These are phyloP conservation scores for Theonella swinhoei DNA, from an alignment of 37 sponge, comb jelly and placozoan genomes.

Conservation along the genomic window DNA sequence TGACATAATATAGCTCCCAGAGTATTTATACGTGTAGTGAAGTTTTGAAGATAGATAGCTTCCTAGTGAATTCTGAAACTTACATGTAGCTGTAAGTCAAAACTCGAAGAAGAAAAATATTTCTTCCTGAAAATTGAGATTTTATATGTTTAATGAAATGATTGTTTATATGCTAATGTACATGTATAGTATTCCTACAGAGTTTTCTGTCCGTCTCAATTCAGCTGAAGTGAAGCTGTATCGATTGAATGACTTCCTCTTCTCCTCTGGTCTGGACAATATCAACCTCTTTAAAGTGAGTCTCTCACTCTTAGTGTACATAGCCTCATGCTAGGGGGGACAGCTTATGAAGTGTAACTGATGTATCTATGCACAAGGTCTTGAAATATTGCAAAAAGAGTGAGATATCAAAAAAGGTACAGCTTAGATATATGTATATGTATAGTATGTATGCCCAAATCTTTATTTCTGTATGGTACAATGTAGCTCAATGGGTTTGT, in stretches of 20 bases:
- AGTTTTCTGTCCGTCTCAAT: too few species aligned
- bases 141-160: too few species aligned
- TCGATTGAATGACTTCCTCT: conserved; percentile 84
- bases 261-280: conserved; percentile 77
- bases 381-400: conserved; percentile 81
- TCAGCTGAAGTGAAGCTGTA: conserved; percentile 33
- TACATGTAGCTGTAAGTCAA: too few species aligned
- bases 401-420: conserved; percentile 82
- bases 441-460: neutral
- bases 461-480: conserved; percentile 1
- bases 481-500: conserved; percentile 86
- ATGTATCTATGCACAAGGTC: conserved; percentile 34
- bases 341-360: neutral
- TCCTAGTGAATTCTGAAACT: too few species aligned
- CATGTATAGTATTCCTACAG: too few species aligned
- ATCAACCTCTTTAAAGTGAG: conserved; percentile 90
- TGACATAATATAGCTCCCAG: too few species aligned
- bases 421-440: neutral
- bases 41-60: too few species aligned
- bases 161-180: too few species aligned
- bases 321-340: neutral
- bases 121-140: too few species aligned
- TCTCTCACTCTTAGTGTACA: neutral
- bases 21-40: too few species aligned
- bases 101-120: too few species aligned